phyloP scores from a whole-genome alignment of 2,888 invertebrate genomes.

The Blomia tropicalis region DNA sequence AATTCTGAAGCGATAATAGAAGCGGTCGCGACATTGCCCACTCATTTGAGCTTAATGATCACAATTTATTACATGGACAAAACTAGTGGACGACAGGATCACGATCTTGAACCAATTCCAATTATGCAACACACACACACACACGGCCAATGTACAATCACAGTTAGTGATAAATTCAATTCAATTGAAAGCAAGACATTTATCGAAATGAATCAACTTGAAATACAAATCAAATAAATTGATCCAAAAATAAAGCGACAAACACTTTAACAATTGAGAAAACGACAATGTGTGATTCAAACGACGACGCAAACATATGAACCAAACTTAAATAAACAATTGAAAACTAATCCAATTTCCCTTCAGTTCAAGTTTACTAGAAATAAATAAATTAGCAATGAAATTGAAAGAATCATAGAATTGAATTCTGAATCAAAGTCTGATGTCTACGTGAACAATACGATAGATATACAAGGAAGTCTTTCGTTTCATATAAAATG shows the following conservation, averaged over 20 bases:
- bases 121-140: no score
- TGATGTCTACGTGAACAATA: no score
- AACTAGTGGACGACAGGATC: no score
- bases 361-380: neutral
- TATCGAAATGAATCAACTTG: neutral
- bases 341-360: neutral
- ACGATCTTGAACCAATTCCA: no score
- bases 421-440: no score
- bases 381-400: no score
- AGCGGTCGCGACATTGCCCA: no score
- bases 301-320: neutral
- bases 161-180: neutral
- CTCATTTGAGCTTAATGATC: slow-evolving; percentile 10
- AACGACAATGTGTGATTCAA: neutral
- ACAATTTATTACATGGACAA: slow-evolving; percentile 8
- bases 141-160: no score
- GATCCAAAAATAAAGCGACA: neutral
- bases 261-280: neutral
- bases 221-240: slow-evolving; percentile 8
- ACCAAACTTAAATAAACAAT: slow-evolving; percentile 1
- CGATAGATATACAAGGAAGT: no score
- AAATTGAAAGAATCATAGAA: no score
- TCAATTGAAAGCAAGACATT: neutral
- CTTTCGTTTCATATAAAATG: no score
- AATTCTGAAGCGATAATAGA: no score